Base-by-base conservation (phyloP, 2,113 vertebrate genomes). In the Odocoileus virginianus region DNA sequence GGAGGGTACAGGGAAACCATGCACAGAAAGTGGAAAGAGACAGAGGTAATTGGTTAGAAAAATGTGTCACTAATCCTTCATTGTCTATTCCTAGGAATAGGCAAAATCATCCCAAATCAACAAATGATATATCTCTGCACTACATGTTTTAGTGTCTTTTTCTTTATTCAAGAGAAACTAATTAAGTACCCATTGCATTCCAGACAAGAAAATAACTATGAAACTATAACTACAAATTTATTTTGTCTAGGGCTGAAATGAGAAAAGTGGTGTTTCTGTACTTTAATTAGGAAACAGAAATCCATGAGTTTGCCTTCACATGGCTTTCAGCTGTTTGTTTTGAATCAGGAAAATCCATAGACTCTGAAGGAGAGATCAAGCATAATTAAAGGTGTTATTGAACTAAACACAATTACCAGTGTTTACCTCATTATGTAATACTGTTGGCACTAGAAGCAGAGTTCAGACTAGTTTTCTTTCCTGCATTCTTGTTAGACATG, bases 341-440 rank as follows among this genome's bases (percentile, higher is more conserved):
- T 98, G 71, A 5, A 0, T 97, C 98, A 86, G 96, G 95, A 98
- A 98, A 98, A 98, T 98, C 98, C 95, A 98, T 98, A 97, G 74
- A 79, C 96, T 98, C 92, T 92, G 97, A 98, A 98, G 96, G 94
- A 97, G 94, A 97, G 94, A 96, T 98, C 93, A 97, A 40, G 89
- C 87, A 96, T 98, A 98, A 98, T 99, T 98, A 98, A 99, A 98
- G 98, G 98, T 94, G 96, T 95, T 98, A 98, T 97, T 97, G 98
- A 98, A 97, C 97, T 97, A 96, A 98, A 98, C 94, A 97, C 94
- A 98, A 95, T 99, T 98, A 98, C 92, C 96, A 84, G 55, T 93
- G 86, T 98, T 99, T 98, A 98, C 98, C 96, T 98, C 98, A 86
- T 98, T 98, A 96, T 96, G 33, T 96, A 98, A 97, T 0, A 1